Evolutionary conservation across 2,797 vertebrate species (phyloP).

Genomic region (Simalia tracyae): DNA sequence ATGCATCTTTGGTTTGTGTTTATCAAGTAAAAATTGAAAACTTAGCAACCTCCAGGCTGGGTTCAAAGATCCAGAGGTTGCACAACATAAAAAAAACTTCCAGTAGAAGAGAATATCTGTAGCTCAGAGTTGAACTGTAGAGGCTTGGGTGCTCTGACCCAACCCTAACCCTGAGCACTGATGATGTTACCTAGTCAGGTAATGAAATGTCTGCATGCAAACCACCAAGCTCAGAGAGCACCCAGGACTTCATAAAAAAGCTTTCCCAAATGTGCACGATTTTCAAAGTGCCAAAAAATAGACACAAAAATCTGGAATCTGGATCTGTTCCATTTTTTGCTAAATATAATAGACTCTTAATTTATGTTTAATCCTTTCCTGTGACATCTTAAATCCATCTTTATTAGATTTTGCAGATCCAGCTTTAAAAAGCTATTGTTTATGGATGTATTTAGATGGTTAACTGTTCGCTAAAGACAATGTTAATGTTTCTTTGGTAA

Average conservation of each 20-base stretch:
- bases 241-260: background rate
- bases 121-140: no score
- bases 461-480: background rate
- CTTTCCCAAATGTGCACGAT: background rate
- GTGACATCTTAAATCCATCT: conserved; percentile 10
- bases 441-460: background rate
- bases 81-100: background rate
- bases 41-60: no score
- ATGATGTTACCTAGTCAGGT: no score
- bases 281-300: background rate
- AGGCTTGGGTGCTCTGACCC: no score
- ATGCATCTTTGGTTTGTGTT: background rate
- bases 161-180: no score
- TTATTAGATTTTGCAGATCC: background rate
- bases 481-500: conserved; percentile 4
- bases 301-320: background rate
- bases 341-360: conserved; percentile 1
- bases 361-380: conserved; percentile 1
- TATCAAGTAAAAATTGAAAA: background rate
- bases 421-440: background rate
- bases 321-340: background rate
- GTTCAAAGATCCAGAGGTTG: background rate
- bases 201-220: no score
- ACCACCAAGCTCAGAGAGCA: no score
- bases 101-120: no score